Base-by-base conservation (phyloP, 2,113 vertebrate genomes). In the Verasper variegatus region DNA sequence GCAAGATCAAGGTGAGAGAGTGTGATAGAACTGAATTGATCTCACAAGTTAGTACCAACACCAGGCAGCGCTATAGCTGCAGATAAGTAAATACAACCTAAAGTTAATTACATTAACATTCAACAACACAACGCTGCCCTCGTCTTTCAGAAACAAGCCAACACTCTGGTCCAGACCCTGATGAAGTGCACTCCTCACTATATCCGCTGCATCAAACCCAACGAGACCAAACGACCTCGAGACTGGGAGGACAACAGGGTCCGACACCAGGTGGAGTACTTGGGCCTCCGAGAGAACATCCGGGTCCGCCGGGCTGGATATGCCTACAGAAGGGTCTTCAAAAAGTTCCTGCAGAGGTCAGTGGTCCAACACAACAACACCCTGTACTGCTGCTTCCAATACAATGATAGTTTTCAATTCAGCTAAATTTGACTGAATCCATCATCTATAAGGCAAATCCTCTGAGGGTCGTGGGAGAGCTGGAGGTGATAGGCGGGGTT, bases 101-200 rank as follows among this genome's bases (percentile, higher is more conserved):
- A 3, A 42, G 12, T 42, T 7, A 37, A 37, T 37, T 2, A 42
- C 40, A 37, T 37, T 37, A 37, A 9, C 35, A 10, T 2, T 37
- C 40, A 42, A 13, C 40, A 13, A 42, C 40, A 42, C 40, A 11
- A 11, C 12, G 40, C 40, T 42, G 37, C 10, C 10, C 37, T 17
- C 2, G 17, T 15, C 4, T 17, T 23, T 7, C 56, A 96, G 95
- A 95, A 94, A 94, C 95, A 96, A 82, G 95, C 95, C n/a, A 96
- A 95, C 84, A 93, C 83, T 72, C 86, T 96, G 71, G 95, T 96
- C 21, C 91, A 93, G 79, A 95, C 95, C 0, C 90, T 96, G 65
- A 96, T 95, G 95, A 95, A 94, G 62, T 95, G 95, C 88, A 96
- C 94, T 2, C 95, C 95, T 2, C 95, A 96, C 85, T 96, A 96